These are phyloP conservation scores for Pandemis cinnamomeana DNA, from an alignment of 2,888 invertebrate species.

Conservation along the genomic window DNA sequence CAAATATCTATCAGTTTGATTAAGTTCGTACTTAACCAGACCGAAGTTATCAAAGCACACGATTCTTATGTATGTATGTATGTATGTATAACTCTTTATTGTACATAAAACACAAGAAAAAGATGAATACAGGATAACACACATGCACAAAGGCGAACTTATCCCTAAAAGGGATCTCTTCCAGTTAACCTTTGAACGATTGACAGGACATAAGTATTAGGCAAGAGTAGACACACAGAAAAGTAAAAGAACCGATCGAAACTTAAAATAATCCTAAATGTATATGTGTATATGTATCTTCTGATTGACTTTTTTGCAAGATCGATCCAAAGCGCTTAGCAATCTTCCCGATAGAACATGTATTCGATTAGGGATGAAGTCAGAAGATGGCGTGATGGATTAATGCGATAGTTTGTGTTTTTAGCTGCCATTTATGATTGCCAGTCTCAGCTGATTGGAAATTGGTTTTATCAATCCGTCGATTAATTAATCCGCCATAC, in stretches of 20 bases:
- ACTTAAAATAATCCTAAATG: no score
- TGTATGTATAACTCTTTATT: no score
- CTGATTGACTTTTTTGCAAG: background rate
- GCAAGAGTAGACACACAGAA: no score
- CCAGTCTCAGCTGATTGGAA: background rate
- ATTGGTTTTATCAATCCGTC: background rate
- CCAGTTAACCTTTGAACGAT: no score
- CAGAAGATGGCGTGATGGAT: background rate
- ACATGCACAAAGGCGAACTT: no score
- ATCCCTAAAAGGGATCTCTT: no score
- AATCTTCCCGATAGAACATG: background rate
- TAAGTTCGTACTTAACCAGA: background rate
- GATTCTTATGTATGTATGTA: background rate
- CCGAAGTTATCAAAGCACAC: background rate
- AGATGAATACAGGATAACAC: no score
- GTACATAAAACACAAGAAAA: no score
- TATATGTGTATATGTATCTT: no score
- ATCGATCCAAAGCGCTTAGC: background rate
- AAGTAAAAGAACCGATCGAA: no score
- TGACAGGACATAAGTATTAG: no score
- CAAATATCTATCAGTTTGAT: background rate
- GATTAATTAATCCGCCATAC: conserved; percentile 8
- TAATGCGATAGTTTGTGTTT: background rate
- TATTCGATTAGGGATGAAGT: background rate
- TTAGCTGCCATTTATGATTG: background rate